A percentile compares a stretch with the other conserved stretches of the same genome.
phyloP scores from a whole-genome alignment of 2,113 vertebrate species.

The Sapajus apella region DNA sequence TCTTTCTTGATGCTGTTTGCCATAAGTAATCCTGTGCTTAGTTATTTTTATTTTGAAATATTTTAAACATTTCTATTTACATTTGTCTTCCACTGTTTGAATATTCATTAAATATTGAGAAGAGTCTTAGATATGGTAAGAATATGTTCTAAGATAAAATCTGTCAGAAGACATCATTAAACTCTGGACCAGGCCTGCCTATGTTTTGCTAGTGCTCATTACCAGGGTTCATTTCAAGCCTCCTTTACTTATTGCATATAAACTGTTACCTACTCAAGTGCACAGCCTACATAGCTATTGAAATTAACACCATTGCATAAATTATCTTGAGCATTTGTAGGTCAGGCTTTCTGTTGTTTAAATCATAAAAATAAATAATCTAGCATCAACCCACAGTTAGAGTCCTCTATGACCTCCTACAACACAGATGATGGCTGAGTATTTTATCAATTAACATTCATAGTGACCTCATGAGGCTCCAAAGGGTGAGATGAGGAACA shows the following conservation, averaged over 20 bases:
- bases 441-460: background rate
- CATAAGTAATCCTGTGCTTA: background rate
- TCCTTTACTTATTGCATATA: background rate
- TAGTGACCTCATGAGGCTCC: background rate
- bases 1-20: background rate
- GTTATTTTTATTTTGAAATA: conserved; percentile 55
- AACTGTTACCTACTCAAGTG: background rate
- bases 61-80: conserved; percentile 48
- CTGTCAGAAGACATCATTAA: background rate
- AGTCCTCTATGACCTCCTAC: background rate
- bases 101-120: conserved; percentile 51
- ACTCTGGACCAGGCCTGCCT: background rate
- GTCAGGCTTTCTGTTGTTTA: background rate
- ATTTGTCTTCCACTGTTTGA: conserved; percentile 24
- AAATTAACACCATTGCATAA: background rate
- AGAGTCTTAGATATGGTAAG: background rate
- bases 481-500: background rate
- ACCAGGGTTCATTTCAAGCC: background rate
- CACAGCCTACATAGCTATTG: background rate
- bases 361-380: conserved; percentile 8
- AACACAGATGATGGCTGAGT: background rate
- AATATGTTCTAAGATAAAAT: conserved; percentile 16
- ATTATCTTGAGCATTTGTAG: background rate
- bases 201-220: background rate
- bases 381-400: background rate